Evolutionary conservation across 2,797 vertebrate species (phyloP).

Genomic region (Steatocranus sp.): DNA sequence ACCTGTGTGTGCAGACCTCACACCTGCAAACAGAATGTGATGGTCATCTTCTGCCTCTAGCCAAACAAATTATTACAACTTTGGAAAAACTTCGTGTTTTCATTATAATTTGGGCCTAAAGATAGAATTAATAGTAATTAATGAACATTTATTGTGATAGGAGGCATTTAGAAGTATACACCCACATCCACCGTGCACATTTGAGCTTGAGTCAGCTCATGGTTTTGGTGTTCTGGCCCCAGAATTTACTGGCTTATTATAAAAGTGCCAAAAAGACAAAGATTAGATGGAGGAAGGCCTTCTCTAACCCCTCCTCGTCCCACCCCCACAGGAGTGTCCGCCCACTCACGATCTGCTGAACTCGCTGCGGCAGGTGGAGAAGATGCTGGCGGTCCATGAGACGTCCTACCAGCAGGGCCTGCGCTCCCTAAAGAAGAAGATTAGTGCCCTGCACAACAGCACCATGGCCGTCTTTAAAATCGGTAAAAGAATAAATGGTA

Average conservation of each 20-base stretch:
- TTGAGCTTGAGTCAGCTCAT: background rate
- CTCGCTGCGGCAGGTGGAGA: slow-evolving; percentile 77
- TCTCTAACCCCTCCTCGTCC: background rate
- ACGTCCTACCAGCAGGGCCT: slow-evolving; percentile 72
- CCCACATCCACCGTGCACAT: accelerated
- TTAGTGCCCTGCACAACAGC: slow-evolving; percentile 70
- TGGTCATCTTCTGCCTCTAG: background rate
- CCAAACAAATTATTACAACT: background rate
- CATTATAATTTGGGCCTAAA: background rate
- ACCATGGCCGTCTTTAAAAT: slow-evolving; percentile 50
- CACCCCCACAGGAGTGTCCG: slow-evolving; percentile 71
- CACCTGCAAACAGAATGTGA: background rate
- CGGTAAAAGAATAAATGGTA: slow-evolving; percentile 39
- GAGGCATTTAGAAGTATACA: background rate
- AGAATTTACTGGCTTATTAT: background rate
- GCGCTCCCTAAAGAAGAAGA: slow-evolving; percentile 72
- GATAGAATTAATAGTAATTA: accelerated
- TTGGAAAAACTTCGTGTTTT: background rate
- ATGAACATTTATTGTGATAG: background rate
- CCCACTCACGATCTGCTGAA: slow-evolving; percentile 68
- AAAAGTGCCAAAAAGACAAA: background rate
- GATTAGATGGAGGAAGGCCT: background rate
- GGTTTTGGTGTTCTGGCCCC: background rate
- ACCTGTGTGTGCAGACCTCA: slow-evolving; percentile 21
- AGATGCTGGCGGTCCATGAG: slow-evolving; percentile 77